Conservation (phyloP, 2,797 vertebrate species). For the Brachyrhaphis roseni region DNA sequence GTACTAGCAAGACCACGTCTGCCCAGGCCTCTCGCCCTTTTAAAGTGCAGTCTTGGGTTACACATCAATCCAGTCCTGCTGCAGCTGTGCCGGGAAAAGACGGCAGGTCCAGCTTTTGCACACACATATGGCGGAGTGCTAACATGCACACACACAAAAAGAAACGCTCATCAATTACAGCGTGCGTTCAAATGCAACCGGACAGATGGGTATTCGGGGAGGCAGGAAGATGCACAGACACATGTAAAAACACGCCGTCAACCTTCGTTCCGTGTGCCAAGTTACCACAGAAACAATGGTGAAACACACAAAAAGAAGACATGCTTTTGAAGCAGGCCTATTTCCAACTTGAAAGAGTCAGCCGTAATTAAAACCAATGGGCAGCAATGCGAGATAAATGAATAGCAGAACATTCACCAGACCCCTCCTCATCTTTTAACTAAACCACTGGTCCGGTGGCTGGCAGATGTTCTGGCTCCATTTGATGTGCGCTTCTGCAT, state of each 20-base stretch:
- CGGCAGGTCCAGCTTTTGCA: conserved; percentile 35
- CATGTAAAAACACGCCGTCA: conserved; percentile 7
- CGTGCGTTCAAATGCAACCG: conserved; percentile 51
- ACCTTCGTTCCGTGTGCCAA: conserved; percentile 26
- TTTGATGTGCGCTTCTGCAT: conserved; percentile 66
- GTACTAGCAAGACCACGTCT: conserved; percentile 92
- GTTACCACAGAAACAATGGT: conserved; percentile 73
- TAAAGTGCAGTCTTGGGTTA: conserved; percentile 97
- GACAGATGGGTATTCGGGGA: conserved; percentile 56
- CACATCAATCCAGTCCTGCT: conserved; percentile 95
- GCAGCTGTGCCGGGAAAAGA: conserved; percentile 90
- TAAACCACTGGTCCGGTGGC: conserved; percentile 92
- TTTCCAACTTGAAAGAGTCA: conserved; percentile 89
- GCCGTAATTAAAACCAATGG: conserved; percentile 96
- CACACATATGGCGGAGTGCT: conserved; percentile 31
- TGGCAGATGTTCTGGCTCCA: conserved; percentile 92
- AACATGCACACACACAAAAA: conserved; percentile 37
- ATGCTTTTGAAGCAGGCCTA: conserved; percentile 88
- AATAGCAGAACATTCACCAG: conserved; percentile 83
- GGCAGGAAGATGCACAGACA: conserved; percentile 26
- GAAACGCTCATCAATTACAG: conserved; percentile 59
- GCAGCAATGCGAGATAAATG: conserved; percentile 92
- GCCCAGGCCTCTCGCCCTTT: conserved; percentile 94
- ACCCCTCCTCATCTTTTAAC: conserved; percentile 72
- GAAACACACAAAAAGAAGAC: conserved; percentile 83